Percentiles rank a stretch among this genome's conserved stretches.
Conservation (phyloP, 2,888 invertebrate species). For the Agonopterix subpropinquella region DNA sequence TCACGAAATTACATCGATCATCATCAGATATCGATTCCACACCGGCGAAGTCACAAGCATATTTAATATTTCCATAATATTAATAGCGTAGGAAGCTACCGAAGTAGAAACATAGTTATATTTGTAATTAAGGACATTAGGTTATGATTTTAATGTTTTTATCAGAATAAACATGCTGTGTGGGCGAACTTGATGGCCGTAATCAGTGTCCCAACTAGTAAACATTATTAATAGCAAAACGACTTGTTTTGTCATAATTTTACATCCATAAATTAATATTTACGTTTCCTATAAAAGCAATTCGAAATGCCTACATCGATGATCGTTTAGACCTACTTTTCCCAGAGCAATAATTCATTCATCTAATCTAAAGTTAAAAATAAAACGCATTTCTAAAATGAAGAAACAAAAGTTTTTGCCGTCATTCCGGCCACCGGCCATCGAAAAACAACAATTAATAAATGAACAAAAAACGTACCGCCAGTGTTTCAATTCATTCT, state of each 20-base stretch:
- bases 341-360: constrained; percentile 13
- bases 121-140: constrained; percentile 11
- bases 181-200: constrained; percentile 8
- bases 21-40: no score
- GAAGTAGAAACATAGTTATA: constrained; percentile 4
- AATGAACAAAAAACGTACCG: constrained; percentile 49
- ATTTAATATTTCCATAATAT: background rate
- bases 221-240: constrained; percentile 11
- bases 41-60: background rate
- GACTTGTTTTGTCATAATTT: constrained; percentile 7
- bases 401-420: constrained; percentile 25
- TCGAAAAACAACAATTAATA: constrained; percentile 70
- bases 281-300: background rate
- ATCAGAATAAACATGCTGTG: constrained; percentile 1
- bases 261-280: constrained; percentile 7
- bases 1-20: no score
- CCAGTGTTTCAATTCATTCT: constrained; percentile 73
- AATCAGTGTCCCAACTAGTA: constrained; percentile 8
- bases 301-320: constrained; percentile 2
- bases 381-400: constrained; percentile 7
- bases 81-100: background rate
- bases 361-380: constrained; percentile 14
- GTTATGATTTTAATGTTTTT: constrained; percentile 8
- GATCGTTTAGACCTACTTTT: background rate
- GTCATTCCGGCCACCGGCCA: constrained; percentile 47